Evolutionary conservation across 2,113 vertebrate genomes (phyloP).

Genomic region (Strix uralensis): DNA sequence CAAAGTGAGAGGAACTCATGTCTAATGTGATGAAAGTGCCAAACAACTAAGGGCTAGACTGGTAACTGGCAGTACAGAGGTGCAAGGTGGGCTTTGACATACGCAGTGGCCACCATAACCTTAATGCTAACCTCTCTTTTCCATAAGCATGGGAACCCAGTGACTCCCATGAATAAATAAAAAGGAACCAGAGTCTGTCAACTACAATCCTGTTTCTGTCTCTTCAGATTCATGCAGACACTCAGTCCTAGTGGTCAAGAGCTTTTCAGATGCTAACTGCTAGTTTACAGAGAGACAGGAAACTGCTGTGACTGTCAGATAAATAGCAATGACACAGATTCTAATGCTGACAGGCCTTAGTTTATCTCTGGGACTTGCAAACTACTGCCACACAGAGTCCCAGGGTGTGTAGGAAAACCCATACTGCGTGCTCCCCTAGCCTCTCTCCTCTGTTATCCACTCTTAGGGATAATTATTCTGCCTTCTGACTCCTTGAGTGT

Average conservation of each 20-base stretch:
- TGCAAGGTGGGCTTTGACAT: not conserved
- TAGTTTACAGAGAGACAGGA: not conserved
- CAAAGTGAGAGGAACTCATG: not conserved
- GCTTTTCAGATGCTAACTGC: not conserved
- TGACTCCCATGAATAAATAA: not conserved
- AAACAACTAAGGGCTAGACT: not conserved
- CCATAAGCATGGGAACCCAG: not conserved
- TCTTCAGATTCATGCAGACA: not conserved
- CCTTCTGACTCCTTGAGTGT: not conserved
- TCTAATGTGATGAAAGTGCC: not conserved
- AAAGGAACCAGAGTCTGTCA: not conserved
- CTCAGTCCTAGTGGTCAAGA: not conserved
- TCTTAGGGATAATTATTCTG: not conserved
- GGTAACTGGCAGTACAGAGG: not conserved
- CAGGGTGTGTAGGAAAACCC: not conserved
- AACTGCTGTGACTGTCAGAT: not conserved
- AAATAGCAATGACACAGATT: not conserved
- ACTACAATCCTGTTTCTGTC: not conserved
- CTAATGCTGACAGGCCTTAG: not conserved
- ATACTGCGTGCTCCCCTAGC: rapidly evolving
- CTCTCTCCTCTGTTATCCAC: not conserved
- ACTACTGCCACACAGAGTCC: not conserved
- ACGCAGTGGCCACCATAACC: not conserved
- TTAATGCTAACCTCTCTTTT: not conserved
- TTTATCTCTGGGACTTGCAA: not conserved